These are phyloP conservation scores for Phocoena sinus DNA, from an alignment of 2,113 vertebrate species.

Conservation along the genomic window DNA sequence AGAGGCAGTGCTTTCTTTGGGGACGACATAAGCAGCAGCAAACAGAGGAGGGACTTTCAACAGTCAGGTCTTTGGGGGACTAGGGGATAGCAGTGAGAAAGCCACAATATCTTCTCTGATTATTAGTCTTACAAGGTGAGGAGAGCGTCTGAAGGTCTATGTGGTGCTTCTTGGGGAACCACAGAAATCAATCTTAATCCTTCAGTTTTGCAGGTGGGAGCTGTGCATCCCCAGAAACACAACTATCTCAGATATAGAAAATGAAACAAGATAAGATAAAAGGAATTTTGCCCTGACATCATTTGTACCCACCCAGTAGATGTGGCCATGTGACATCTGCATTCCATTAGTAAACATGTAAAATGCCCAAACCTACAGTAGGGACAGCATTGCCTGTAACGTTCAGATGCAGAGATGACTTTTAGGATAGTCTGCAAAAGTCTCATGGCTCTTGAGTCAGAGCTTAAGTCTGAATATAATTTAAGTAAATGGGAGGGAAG, in stretches of 20 bases:
- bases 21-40: neutral
- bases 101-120: neutral
- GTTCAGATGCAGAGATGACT: neutral
- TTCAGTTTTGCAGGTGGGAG: neutral
- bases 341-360: neutral
- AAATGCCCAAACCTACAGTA: neutral
- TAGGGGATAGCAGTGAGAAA: neutral
- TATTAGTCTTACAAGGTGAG: neutral
- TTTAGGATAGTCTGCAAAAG: neutral
- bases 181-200: neutral
- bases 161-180: neutral
- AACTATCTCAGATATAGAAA: neutral
- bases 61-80: neutral
- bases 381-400: fast-evolving
- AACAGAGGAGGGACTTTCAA: neutral
- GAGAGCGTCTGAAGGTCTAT: neutral
- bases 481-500: neutral
- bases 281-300: neutral
- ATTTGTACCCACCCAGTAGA: neutral
- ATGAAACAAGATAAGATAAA: neutral
- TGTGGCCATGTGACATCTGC: fast-evolving
- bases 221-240: neutral
- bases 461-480: neutral
- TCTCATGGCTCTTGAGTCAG: neutral
- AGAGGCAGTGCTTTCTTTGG: neutral